A percentile compares a stretch with the other conserved stretches of the same genome.
These are phyloP conservation scores for Acleris holmiana DNA, from an alignment of 2,888 invertebrate species.

Conservation along the genomic window DNA sequence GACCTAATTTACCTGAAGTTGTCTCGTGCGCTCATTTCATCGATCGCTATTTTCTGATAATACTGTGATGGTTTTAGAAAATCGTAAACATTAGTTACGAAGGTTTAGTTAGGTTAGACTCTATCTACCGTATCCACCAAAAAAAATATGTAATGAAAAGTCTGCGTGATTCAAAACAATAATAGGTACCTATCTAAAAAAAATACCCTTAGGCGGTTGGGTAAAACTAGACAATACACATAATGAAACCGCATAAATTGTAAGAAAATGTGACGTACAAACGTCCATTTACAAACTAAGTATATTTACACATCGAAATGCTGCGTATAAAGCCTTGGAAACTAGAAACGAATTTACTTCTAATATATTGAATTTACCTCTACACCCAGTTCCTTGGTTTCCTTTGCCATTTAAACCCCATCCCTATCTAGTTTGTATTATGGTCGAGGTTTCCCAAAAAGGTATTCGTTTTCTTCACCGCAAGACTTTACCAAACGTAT, in stretches of 20 bases:
- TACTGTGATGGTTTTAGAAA: no score
- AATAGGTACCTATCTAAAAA: no score
- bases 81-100: no score
- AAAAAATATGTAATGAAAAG: no score
- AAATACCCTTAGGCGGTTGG: no score
- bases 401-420: slow-evolving; percentile 12
- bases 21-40: no score
- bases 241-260: slow-evolving; percentile 6
- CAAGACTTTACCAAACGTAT: slow-evolving; percentile 9
- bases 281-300: slow-evolving; percentile 36
- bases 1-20: no score
- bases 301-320: slow-evolving; percentile 40
- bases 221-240: no score
- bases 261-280: slow-evolving; percentile 33
- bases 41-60: no score
- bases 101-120: no score
- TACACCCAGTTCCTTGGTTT: slow-evolving; percentile 42
- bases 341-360: slow-evolving; percentile 41
- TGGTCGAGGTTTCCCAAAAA: not conserved
- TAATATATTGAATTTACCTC: slow-evolving; percentile 51
- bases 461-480: slow-evolving; percentile 7
- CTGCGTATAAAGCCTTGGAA: slow-evolving; percentile 37
- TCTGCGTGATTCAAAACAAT: no score
- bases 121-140: no score
- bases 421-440: slow-evolving; percentile 1